Evolutionary conservation across 1,140 invertebrate genomes (phyloP), one percentile per base, ranked within the genome.

Genomic region (Neuroterus valhalla): DNA sequence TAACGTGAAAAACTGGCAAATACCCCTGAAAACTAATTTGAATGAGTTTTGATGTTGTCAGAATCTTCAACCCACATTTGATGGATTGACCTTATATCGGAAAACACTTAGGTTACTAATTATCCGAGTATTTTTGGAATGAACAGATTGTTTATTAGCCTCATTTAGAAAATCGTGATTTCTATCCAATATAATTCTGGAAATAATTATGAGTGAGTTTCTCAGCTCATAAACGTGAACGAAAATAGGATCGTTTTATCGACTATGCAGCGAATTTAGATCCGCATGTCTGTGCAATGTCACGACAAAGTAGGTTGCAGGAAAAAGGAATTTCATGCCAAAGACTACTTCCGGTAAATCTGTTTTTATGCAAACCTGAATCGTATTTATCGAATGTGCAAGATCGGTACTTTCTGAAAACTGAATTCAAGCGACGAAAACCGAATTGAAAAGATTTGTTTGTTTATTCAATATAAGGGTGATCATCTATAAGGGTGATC

Each of bases 261-360:
- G 46, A 26, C 23, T 26, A 15, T 10, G 12, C 21, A 62, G 23
- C 23, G 6, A 62, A 62, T 62, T 62, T 21, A 62, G 23, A 26
- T 15, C 26, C 46, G 15, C 14, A 62, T 26, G 52, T 26, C 52
- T 62, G 52, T 62, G 23, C 52, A 62, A 62, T 62, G 52, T 62
- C 26, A 62, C 26, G 52, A 26, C 52, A 62, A 62, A 62, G 17
- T 52, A 52, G 23, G 5, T 14, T 3, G 23, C 23, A 62, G 23
- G 52, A 62, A 62, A 14, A 62, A 62, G 21, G 52, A 26, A 62
- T 26, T 52, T 52, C 50, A 52, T 23, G 50, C 8, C 17, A 62
- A 62, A 62, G 21, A 62, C 31, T 62, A 23, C 55, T 62, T 62
- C 55, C 55, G 55, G 31, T 23, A 62, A 62, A 62, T 62, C 26